These are phyloP conservation scores for Archips crataeganus DNA, from an alignment of 2,888 invertebrate genomes.

Conservation along the genomic window DNA sequence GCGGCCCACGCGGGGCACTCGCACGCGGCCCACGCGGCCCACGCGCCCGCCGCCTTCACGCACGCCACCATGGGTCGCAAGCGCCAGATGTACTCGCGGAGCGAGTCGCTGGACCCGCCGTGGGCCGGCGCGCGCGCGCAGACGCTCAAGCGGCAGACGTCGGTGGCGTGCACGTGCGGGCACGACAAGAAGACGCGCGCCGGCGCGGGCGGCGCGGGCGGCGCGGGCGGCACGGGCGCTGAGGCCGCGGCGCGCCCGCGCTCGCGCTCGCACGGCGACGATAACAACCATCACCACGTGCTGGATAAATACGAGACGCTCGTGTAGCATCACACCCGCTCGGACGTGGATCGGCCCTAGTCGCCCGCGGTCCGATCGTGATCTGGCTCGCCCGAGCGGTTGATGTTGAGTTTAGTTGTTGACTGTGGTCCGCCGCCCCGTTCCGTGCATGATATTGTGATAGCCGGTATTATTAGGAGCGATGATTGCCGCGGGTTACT, in stretches of 20 bases:
- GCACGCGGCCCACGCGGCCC: slow-evolving; percentile 17
- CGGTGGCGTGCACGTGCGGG: slow-evolving; percentile 80
- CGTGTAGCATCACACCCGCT: slow-evolving; percentile 60
- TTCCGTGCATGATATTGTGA: slow-evolving; percentile 57
- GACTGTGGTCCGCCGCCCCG: slow-evolving; percentile 43
- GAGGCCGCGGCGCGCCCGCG: slow-evolving; percentile 64
- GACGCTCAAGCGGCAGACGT: slow-evolving; percentile 76
- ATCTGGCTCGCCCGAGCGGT: slow-evolving; percentile 19
- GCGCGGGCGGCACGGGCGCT: slow-evolving; percentile 59
- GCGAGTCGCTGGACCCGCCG: slow-evolving; percentile 77
- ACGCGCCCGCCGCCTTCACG: slow-evolving; percentile 55
- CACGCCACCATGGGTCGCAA: slow-evolving; percentile 70
- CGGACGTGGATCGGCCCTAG: slow-evolving; percentile 39
- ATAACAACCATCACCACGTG: slow-evolving; percentile 69
- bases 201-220: slow-evolving; percentile 48
- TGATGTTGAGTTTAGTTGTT: slow-evolving; percentile 7
- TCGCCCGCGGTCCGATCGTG: slow-evolving; percentile 17
- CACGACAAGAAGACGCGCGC: slow-evolving; percentile 70
- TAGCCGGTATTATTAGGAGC: slow-evolving; percentile 51
- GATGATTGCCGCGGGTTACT: slow-evolving; percentile 44
- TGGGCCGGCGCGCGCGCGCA: slow-evolving; percentile 71
- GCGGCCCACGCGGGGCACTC: background rate
- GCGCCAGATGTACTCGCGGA: slow-evolving; percentile 70
- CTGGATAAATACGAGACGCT: slow-evolving; percentile 83
- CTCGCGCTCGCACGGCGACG: slow-evolving; percentile 76